Percentiles rank a stretch among this genome's conserved stretches.
These are phyloP conservation scores for Dendrolimus kikuchii DNA, from an alignment of 1,140 invertebrate genomes.

Conservation along the genomic window DNA sequence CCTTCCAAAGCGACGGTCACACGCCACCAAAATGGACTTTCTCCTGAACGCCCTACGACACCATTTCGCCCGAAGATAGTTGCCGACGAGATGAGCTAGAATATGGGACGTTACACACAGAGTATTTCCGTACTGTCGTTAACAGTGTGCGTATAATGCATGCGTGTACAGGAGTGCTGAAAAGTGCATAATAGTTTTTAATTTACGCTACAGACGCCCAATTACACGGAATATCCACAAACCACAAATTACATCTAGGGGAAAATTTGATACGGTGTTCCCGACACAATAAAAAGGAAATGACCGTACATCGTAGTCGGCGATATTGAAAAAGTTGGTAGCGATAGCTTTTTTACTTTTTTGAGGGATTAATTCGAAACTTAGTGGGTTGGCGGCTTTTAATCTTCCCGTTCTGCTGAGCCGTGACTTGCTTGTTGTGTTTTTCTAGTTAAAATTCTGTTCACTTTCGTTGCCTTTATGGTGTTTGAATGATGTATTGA, in stretches of 20 bases:
- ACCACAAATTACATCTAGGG: conserved; percentile 13
- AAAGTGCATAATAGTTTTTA: conserved; percentile 48
- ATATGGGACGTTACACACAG: conserved; percentile 62
- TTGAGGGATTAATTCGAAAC: conserved; percentile 38
- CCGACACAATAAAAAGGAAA: conserved; percentile 30
- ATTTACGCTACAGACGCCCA: conserved; percentile 19
- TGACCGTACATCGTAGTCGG: conserved; percentile 42
- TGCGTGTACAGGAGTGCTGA: conserved; percentile 39
- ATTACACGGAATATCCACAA: conserved; percentile 11
- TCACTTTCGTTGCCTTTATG: conserved; percentile 24
- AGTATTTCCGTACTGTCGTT: conserved; percentile 60
- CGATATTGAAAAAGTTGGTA: conserved; percentile 60
- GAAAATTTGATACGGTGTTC: conserved; percentile 36
- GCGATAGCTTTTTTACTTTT: conserved; percentile 38
- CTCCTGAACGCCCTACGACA: conserved; percentile 31
- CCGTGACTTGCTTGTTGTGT: conserved; percentile 36
- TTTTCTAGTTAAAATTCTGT: conserved; percentile 20
- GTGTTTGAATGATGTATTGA: conserved; percentile 21
- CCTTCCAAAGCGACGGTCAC: conserved; percentile 49
- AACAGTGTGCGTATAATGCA: conserved; percentile 43
- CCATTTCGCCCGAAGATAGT: conserved; percentile 35
- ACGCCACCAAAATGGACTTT: conserved; percentile 56
- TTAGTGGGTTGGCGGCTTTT: conserved; percentile 30
- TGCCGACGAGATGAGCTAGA: conserved; percentile 50
- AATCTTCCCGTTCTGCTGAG: conserved; percentile 29